A percentile compares a stretch with the other conserved stretches of the same genome.
These are phyloP conservation scores for Lycodopsis pacificus DNA, from an alignment of 2,797 vertebrate genomes.

Conservation along the genomic window DNA sequence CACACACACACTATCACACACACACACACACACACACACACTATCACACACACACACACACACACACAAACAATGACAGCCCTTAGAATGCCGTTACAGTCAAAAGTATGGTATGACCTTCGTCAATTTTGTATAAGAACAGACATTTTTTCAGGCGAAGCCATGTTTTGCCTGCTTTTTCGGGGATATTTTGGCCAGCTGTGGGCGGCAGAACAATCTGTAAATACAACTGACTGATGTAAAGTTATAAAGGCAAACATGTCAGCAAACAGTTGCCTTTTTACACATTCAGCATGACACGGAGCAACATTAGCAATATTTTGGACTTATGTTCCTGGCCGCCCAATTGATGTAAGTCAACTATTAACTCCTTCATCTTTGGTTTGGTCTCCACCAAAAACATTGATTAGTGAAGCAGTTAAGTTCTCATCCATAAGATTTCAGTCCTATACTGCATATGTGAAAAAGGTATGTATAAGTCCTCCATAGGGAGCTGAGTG, in stretches of 20 bases:
- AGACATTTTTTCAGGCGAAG: not conserved
- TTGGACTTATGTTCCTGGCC: not conserved
- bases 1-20: conserved; percentile 21
- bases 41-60: conserved; percentile 16
- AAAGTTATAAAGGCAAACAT: not conserved
- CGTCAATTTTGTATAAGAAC: conserved; percentile 2
- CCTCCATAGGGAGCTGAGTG: not conserved
- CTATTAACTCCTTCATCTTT: not conserved
- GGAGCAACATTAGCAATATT: not conserved
- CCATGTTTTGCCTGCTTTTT: not conserved
- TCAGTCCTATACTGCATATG: not conserved
- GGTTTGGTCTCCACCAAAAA: not conserved
- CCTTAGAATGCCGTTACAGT: not conserved
- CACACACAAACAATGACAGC: conserved; percentile 27
- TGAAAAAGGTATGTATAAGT: not conserved
- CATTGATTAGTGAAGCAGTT: not conserved
- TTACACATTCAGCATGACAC: not conserved
- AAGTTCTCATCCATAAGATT: not conserved
- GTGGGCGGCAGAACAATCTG: not conserved
- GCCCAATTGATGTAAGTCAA: not conserved
- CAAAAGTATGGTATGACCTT: not conserved
- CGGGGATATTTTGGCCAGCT: not conserved
- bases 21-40: conserved; percentile 21
- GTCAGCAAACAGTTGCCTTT: not conserved
- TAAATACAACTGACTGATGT: not conserved